Evolutionary conservation across 2,797 vertebrate genomes (phyloP).

Genomic region (Typhlichthys subterraneus): DNA sequence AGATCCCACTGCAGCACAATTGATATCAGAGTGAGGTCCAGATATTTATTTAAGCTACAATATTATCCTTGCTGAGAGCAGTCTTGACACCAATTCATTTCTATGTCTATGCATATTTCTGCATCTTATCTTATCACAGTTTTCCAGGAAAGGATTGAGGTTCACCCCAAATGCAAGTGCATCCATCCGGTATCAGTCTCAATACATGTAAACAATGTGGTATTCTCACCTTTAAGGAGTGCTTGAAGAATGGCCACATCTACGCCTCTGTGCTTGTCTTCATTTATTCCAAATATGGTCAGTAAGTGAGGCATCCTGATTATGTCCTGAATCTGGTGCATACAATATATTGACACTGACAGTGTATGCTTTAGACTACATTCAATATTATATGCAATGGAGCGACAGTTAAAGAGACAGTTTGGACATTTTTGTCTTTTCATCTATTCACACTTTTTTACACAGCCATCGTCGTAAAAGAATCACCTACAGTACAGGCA

Average conservation of each 20-base stretch:
- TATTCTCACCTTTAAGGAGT: slow-evolving; percentile 87
- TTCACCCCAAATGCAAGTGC: background rate
- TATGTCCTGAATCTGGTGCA: slow-evolving; percentile 91
- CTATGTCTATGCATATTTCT: background rate
- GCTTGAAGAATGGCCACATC: slow-evolving; percentile 95
- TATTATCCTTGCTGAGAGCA: slow-evolving; percentile 20
- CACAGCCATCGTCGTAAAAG: too few relatives aligned
- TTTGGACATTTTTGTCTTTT: too few relatives aligned
- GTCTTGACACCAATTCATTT: slow-evolving; percentile 6
- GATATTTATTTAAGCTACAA: slow-evolving; percentile 13
- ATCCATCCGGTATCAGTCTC: background rate
- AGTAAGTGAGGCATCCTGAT: slow-evolving; percentile 84
- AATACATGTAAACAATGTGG: background rate
- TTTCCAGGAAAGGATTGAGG: background rate
- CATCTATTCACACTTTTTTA: too few relatives aligned
- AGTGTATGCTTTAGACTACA: background rate
- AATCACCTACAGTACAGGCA: too few relatives aligned
- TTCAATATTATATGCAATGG: background rate
- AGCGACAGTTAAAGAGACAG: too few relatives aligned
- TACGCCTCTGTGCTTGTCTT: slow-evolving; percentile 84
- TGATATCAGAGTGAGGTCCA: slow-evolving; percentile 1
- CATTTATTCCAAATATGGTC: slow-evolving; percentile 87
- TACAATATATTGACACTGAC: background rate
- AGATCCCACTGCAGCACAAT: slow-evolving; percentile 14
- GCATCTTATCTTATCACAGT: background rate